Evolutionary conservation across 2,113 vertebrate species (phyloP), one percentile per base, ranked within the genome.

Genomic region (Cygnus buccinator): DNA sequence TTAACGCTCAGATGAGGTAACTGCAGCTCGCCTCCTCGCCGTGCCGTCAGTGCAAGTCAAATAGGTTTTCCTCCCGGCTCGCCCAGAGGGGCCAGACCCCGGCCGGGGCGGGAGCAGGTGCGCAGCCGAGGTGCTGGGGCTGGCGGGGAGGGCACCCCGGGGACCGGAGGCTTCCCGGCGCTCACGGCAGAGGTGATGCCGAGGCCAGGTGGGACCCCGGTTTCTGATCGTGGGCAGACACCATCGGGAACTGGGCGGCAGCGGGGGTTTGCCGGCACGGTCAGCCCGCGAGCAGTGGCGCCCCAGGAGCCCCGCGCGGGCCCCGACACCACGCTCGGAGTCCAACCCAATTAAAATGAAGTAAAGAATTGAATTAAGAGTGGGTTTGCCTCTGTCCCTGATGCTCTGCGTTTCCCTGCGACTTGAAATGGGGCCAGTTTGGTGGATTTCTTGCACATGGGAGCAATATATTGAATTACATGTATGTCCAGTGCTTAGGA

Each of bases 381-480:
- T 22, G 46, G 79, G 11, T 92, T 82, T 78, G 52, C 84, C 84
- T 84, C 78, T 15, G 14, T 92, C 84, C 78, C 84, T 18, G 43
- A 89, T 29, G 79, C 71, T 93, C 87, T 29, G 39, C 20, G 9
- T 85, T 94, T 96, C 84, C 73, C 89, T 67, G 89, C 0, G 33
- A 71, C 87, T 88, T 93, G 96, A 96, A 95, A 55, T 35, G 92
- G 89, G 86, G 95, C 96, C 96, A 66, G 82, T 79, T 71, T 88
- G 95, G 96, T 96, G 94, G 87, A 81, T 95, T 96, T 96, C 81
- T 93, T 29, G 92, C 95, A 94, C 96, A 95, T 95, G 95, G 96
- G 97, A 97, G 89, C 95, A 96, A 97, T 96, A 95, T 95, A 97
- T 96, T 96, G 96, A 96, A 95, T 97, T 97, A 91, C 95, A 89